Evolutionary conservation across 2,888 invertebrate genomes (phyloP).

Genomic region (Ochropleura leucogaster): DNA sequence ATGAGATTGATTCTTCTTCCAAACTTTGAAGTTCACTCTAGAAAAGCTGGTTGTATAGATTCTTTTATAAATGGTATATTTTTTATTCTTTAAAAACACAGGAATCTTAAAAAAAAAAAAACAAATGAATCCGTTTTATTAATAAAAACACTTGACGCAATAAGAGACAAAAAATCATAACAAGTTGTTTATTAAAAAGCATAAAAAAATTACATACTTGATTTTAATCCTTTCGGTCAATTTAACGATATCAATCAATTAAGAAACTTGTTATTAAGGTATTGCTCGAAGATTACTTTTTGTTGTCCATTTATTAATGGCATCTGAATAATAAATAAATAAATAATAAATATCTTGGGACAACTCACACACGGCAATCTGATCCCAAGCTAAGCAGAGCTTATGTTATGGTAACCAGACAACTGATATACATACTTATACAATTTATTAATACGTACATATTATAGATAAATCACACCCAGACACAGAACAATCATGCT

Average conservation of each 20-base stretch:
- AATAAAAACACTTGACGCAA: slow-evolving; percentile 22
- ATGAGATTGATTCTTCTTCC: neutral
- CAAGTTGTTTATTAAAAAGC: neutral
- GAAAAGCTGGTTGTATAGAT: neutral
- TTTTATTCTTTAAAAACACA: too few species aligned
- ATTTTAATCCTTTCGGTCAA: neutral
- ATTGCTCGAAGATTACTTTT: neutral
- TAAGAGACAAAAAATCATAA: neutral
- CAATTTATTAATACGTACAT: too few species aligned
- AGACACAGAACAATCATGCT: too few species aligned
- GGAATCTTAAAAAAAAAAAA: neutral
- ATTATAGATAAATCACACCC: too few species aligned
- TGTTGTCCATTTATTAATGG: neutral
- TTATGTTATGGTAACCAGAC: too few species aligned
- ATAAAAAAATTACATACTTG: neutral
- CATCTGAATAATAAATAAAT: too few species aligned
- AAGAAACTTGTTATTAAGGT: slow-evolving; percentile 3
- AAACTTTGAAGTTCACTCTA: neutral
- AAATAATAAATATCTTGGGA: too few species aligned
- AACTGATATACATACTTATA: too few species aligned
- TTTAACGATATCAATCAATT: neutral
- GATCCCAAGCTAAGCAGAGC: too few species aligned
- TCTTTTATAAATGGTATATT: too few species aligned
- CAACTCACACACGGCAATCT: too few species aligned
- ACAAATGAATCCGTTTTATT: neutral